These are phyloP conservation scores for Netelia fuscicornis DNA, from an alignment of 2,888 invertebrate genomes.

Conservation along the genomic window DNA sequence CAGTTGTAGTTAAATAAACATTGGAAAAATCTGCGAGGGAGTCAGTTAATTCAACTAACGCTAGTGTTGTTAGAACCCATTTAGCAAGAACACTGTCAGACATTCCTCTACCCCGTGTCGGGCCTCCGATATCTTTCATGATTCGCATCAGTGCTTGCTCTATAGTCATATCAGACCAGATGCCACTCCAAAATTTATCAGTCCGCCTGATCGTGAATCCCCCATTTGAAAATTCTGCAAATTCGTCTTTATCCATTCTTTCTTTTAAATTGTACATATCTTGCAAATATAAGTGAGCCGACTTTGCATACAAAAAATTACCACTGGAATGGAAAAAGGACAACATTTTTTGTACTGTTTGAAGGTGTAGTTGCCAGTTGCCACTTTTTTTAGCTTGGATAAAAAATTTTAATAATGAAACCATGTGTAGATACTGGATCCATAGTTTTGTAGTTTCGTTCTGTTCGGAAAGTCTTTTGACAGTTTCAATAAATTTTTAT, in stretches of 20 bases:
- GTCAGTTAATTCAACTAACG: slow-evolving; percentile 71
- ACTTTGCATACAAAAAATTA: slow-evolving; percentile 81
- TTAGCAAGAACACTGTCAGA: slow-evolving; percentile 8
- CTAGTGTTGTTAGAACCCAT: slow-evolving; percentile 29
- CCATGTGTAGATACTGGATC: slow-evolving; percentile 25
- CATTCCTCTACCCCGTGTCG: slow-evolving; percentile 21
- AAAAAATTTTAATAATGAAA: slow-evolving; percentile 28
- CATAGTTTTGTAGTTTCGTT: slow-evolving; percentile 24
- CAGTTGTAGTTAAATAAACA: not conserved
- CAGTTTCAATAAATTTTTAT: slow-evolving; percentile 28
- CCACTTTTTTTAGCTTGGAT: slow-evolving; percentile 29
- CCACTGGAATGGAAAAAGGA: slow-evolving; percentile 71
- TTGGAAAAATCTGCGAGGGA: slow-evolving; percentile 67
- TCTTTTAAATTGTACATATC: slow-evolving; percentile 75
- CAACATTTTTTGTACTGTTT: slow-evolving; percentile 67
- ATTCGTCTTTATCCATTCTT: slow-evolving; percentile 60
- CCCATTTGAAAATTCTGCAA: slow-evolving; percentile 70
- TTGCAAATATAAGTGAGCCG: slow-evolving; percentile 81
- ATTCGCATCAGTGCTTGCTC: slow-evolving; percentile 13
- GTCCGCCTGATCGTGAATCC: slow-evolving; percentile 65
- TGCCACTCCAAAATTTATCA: slow-evolving; percentile 62
- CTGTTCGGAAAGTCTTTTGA: slow-evolving; percentile 9
- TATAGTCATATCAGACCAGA: slow-evolving; percentile 28
- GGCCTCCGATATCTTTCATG: slow-evolving; percentile 19
- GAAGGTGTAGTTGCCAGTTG: slow-evolving; percentile 16